Evolutionary conservation across 1,140 invertebrate species (phyloP).

Genomic region (Monochamus saltuarius): DNA sequence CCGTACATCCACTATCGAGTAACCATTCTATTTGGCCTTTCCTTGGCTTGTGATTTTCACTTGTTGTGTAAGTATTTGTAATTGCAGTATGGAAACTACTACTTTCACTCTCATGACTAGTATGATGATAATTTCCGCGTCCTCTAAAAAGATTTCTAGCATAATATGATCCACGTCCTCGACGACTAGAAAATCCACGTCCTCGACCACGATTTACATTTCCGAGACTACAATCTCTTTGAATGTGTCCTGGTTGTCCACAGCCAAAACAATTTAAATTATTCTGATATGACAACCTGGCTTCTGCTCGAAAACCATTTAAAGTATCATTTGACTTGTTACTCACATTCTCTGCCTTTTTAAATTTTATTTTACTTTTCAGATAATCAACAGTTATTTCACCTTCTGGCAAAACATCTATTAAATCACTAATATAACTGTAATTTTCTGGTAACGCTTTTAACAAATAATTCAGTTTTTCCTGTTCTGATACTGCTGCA

Average conservation of each 20-base stretch:
- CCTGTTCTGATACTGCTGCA: constrained; percentile 35
- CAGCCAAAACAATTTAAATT: constrained; percentile 28
- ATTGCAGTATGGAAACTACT: constrained; percentile 6
- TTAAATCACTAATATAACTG: constrained; percentile 46
- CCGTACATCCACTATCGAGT: constrained; percentile 48
- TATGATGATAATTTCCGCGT: constrained; percentile 2
- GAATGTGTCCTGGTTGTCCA: constrained; percentile 28
- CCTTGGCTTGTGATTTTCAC: constrained; percentile 22
- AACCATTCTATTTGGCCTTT: constrained; percentile 41
- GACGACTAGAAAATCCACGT: constrained; percentile 10
- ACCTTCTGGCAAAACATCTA: constrained; percentile 46
- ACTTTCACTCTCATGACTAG: constrained; percentile 2
- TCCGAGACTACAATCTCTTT: constrained; percentile 15
- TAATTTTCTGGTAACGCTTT: constrained; percentile 38
- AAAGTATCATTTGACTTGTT: constrained; percentile 39
- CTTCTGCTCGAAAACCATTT: constrained; percentile 37
- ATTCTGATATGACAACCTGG: constrained; percentile 13
- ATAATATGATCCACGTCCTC: constrained; percentile 17
- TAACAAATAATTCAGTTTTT: constrained; percentile 49
- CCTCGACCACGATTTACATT: constrained; percentile 1
- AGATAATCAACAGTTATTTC: constrained; percentile 51
- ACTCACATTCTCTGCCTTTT: constrained; percentile 46
- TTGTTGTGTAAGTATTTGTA: background rate
- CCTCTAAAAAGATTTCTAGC: constrained; percentile 12
- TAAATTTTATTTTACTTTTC: constrained; percentile 49